Conservation (phyloP, 2,113 vertebrate genomes). For the Muscicapa adusta region DNA sequence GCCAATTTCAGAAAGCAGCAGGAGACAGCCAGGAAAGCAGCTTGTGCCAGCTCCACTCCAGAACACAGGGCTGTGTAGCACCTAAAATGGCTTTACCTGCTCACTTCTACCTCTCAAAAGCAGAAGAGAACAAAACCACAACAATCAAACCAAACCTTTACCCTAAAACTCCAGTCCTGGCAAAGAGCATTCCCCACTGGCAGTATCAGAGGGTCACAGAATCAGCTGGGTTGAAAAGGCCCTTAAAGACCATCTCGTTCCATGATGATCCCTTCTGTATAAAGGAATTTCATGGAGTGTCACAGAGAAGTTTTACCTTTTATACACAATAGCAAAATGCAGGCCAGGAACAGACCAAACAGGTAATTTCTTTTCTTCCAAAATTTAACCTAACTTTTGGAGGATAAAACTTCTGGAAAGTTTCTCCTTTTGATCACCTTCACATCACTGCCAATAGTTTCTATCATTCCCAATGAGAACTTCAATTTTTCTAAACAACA, state of each 20-base stretch:
- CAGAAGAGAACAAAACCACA: background rate
- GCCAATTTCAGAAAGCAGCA: background rate
- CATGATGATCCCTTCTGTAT: background rate
- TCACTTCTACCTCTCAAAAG: background rate
- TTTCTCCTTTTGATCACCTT: background rate
- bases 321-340: background rate
- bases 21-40: background rate
- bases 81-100: background rate
- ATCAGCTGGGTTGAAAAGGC: background rate
- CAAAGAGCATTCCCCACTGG: background rate
- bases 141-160: background rate
- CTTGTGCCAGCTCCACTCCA: background rate
- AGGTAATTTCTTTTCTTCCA: background rate
- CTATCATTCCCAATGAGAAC: background rate
- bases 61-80: rapidly evolving
- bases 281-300: background rate
- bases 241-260: background rate
- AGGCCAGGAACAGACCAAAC: background rate
- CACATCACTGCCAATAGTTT: background rate
- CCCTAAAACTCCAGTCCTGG: background rate
- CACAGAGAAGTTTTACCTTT: background rate
- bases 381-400: background rate
- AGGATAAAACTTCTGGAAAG: background rate
- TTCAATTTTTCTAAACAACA: background rate
- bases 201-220: background rate